Evolutionary conservation across 1,140 invertebrate genomes (phyloP).

Genomic region (Muscidifurax raptorellus): DNA sequence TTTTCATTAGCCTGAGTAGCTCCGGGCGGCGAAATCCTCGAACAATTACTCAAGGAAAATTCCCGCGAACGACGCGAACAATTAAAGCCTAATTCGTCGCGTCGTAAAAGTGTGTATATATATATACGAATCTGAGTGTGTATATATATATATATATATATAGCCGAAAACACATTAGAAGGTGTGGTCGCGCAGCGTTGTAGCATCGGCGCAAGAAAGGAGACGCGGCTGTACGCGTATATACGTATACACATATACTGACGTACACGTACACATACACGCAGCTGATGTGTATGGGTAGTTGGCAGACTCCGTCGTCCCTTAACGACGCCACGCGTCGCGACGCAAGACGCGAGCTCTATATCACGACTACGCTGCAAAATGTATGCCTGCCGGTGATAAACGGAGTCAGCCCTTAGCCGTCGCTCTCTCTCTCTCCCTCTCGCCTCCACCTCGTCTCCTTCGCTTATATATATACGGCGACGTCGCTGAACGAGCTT

Average conservation of each 20-base stretch:
- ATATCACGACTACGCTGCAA: conserved; percentile 60
- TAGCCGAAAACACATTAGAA: background rate
- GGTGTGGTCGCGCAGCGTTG: background rate
- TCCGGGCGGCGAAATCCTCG: background rate
- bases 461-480: background rate
- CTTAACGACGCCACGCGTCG: conserved; percentile 59
- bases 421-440: conserved; percentile 13
- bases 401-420: conserved; percentile 61
- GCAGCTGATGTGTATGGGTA: background rate
- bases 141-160: no score
- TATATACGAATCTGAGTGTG: no score
- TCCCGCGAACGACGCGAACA: background rate
- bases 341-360: conserved; percentile 54
- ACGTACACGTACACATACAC: background rate
- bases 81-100: background rate
- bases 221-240: no score
- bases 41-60: conserved; percentile 32
- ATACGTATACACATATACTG: no score
- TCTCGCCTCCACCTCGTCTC: background rate
- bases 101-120: background rate
- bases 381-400: conserved; percentile 68
- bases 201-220: background rate
- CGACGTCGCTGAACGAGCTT: conserved; percentile 4
- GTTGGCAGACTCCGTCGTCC: conserved; percentile 56
- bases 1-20: conserved; percentile 19